Evolutionary conservation across 1,140 invertebrate species (phyloP), one percentile per base, ranked within the genome.

Genomic region (Heliothis subflexa): DNA sequence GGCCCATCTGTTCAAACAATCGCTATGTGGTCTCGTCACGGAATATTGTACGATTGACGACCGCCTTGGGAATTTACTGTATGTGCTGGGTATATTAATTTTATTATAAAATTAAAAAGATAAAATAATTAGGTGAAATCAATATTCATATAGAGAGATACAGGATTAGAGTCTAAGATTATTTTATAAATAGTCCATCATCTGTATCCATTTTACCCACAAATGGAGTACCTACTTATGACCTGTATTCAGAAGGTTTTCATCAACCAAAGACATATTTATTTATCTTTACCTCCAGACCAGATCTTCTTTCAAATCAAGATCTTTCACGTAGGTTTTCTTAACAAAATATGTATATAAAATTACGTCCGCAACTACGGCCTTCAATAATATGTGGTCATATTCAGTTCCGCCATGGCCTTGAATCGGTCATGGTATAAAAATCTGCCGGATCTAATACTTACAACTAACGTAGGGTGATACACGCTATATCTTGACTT

Each of bases 1-100:
- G 70, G 33, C 52, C 62, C 59, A 64, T 75, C 49, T 75, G 59
- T 61, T 61, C 21, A 75, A 75, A 75, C 59, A 75, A 52, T 64
- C 47, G 73, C 25, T 75, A 10, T 64, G 55, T 25, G 16, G 18
- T 12, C 14, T 59, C 40, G 18, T 25, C 47, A 74, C 55, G 45
- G n/a, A 47, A 74, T 74, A 59, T 40, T 33, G 25, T 54, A n/a
- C 14, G 14, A 40, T 16, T 71, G 50, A 55, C 55, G 28, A 12
- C 13, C 14, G 13, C 50, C 14, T 33, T 62, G 16, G 47, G 47
- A 70, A 70, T 52, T 61, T 55, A 61, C 47, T 49, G 21, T 64
- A 28, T 62, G 18, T 40, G 59, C 33, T 52, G 2, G 10, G 14
- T 57, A 12, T 47, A 57, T 57, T 47, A n/a, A 25, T 16, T 73